These are phyloP conservation scores for Rhodinocichla rosea DNA, from an alignment of 2,113 vertebrate species.

Conservation along the genomic window DNA sequence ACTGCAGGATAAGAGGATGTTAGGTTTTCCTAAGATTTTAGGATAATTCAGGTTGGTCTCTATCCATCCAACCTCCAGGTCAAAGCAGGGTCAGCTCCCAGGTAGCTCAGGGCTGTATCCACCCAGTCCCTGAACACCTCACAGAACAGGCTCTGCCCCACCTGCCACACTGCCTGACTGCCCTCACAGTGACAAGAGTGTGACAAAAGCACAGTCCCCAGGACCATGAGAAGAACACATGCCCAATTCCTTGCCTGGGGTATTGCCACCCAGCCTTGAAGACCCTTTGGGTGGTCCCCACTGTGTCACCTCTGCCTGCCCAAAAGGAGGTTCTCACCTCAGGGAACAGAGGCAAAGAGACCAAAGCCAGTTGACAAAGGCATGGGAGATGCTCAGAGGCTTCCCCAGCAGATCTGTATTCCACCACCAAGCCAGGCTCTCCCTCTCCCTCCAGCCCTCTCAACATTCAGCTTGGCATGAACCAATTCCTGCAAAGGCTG, in stretches of 20 bases:
- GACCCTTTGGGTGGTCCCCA: fast-evolving
- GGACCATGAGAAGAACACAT: neutral
- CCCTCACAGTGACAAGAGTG: fast-evolving
- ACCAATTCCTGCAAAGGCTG: neutral
- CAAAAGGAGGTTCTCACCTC: neutral
- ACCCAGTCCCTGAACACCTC: neutral
- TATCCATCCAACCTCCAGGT: neutral
- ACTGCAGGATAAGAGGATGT: neutral
- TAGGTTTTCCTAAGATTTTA: neutral
- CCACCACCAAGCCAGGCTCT: neutral
- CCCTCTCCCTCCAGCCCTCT: neutral
- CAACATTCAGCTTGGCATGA: neutral
- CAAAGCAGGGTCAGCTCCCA: neutral
- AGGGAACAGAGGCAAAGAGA: neutral
- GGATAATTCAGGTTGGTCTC: neutral
- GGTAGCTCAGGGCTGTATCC: neutral
- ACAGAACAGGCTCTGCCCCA: fast-evolving
- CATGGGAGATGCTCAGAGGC: neutral
- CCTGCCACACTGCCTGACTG: neutral
- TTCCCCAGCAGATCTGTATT: neutral
- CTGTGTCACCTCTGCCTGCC: neutral
- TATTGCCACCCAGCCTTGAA: neutral
- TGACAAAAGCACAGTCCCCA: neutral
- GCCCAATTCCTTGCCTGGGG: neutral
- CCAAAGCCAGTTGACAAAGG: neutral